Base-by-base conservation (phyloP, 37 sponge, comb jelly and placozoan genomes). In the Oopsacas minuta region DNA sequence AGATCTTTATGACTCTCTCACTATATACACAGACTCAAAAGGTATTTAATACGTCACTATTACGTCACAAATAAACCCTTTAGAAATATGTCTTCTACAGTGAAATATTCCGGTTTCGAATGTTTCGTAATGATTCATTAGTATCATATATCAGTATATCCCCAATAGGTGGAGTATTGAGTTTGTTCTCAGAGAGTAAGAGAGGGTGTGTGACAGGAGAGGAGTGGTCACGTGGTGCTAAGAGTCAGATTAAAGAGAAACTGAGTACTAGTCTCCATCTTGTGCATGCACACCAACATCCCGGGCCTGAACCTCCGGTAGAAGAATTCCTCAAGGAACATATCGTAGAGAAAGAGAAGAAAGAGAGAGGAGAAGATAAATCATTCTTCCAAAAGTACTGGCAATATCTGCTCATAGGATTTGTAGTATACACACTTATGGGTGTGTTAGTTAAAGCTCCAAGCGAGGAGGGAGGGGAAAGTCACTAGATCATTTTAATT, bases 21-120 rank as follows among this genome's bases (percentile, higher is more conserved):
- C 75, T 3, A 34, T 61, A n/a, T 61, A 61, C 75, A 61, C 75
- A 3, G 75, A 61, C 75, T 61, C 75, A 25, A 61, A 61, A 61
- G 75, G 75, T 61, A 42, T n/a, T n/a, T n/a, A n/a, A n/a, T n/a
- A n/a, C n/a, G n/a, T n/a, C n/a, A n/a, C n/a, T n/a, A n/a, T n/a
- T n/a, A n/a, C n/a, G n/a, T n/a, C n/a, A n/a, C n/a, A n/a, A n/a
- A n/a, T n/a, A n/a, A n/a, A n/a, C n/a, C n/a, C n/a, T n/a, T n/a
- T n/a, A n/a, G n/a, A n/a, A n/a, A n/a, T n/a, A n/a, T n/a, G n/a
- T n/a, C n/a, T n/a, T n/a, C n/a, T n/a, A n/a, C n/a, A n/a, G n/a
- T n/a, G n/a, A n/a, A n/a, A n/a, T n/a, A n/a, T n/a, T n/a, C n/a
- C n/a, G n/a, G n/a, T n/a, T n/a, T n/a, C n/a, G n/a, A n/a, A n/a